These are phyloP conservation scores for Uria aalge DNA, from an alignment of 2,113 vertebrate species.

Conservation along the genomic window DNA sequence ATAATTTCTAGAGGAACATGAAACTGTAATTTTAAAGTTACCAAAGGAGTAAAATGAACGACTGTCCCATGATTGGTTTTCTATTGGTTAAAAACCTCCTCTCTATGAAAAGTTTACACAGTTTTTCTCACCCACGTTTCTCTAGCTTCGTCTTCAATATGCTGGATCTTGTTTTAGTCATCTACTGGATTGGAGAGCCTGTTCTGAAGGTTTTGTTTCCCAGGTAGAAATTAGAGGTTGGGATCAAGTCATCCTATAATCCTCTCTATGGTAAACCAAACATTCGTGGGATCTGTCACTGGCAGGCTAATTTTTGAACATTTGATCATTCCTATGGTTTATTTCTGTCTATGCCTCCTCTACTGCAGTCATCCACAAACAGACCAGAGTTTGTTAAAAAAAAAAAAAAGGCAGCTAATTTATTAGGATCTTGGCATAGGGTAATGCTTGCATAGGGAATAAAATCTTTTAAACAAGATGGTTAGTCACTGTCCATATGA, in stretches of 20 bases:
- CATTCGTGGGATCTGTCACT: not conserved
- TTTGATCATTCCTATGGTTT: not conserved
- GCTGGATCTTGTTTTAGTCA: not conserved
- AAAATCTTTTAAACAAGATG: not conserved
- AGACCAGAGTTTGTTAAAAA: not conserved
- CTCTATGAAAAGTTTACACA: not conserved
- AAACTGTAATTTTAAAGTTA: not conserved
- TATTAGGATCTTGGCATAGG: not conserved
- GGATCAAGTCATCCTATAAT: not conserved
- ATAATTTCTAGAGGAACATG: not conserved
- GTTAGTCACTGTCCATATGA: not conserved
- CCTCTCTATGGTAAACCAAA: not conserved
- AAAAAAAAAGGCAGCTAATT: not conserved
- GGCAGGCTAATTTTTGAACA: not conserved
- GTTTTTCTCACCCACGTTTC: not conserved
- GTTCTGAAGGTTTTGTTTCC: not conserved
- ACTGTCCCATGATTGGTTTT: not conserved
- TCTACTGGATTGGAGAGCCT: not conserved
- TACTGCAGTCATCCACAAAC: not conserved
- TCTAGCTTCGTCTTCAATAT: not conserved
- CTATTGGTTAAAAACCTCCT: not conserved
- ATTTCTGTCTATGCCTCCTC: not conserved
- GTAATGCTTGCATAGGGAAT: not conserved
- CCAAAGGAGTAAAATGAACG: not conserved
- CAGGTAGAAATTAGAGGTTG: not conserved